Evolutionary conservation across 2,888 invertebrate genomes (phyloP), one percentile per base, ranked within the genome.

Genomic region (Lampropteryx suffumata): DNA sequence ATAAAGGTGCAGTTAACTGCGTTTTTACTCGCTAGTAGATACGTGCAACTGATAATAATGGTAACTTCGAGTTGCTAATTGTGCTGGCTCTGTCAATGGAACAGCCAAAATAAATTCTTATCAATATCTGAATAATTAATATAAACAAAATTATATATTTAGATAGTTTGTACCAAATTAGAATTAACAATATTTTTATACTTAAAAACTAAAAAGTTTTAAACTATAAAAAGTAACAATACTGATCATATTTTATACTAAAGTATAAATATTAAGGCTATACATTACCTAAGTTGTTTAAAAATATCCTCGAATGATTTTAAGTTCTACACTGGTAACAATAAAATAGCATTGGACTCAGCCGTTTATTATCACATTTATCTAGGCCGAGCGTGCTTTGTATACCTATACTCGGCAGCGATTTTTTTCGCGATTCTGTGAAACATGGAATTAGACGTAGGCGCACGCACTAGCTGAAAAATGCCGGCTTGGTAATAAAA

Each of bases 91-190:
- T n/a, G n/a, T n/a, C n/a, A 64, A 69, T 62, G 66, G 68, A 69
- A 64, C 47, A 56, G 33, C 27, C 44, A 58, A 47, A 57, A 39
- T 42, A 50, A 54, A 62, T 61, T 55, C 52, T 57, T 58, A 62
- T 55, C 36, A 43, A 41, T 32, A 1, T 14, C 24, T 26, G 8
- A 12, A 7, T 13, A 33, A 11, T 11, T 14, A 13, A 33, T 26
- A 42, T 55, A 56, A 59, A 56, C 58, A 67, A 61, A 53, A 17
- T 17, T 17, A 17, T 4, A 17, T 17, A 17, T 4, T 17, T 61
- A 65, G 59, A 66, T 57, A 65, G 50, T 71, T 76, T 76, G 74
- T 74, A 77, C 75, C 72, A 64, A 75, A 71, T 65, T 65, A 62
- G 57, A 68, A 63, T n/a, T 62, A 69, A 62, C 64, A 62, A 63